These are phyloP conservation scores for Bellardia bayeri DNA, from an alignment of 2,888 invertebrate species.

Conservation along the genomic window DNA sequence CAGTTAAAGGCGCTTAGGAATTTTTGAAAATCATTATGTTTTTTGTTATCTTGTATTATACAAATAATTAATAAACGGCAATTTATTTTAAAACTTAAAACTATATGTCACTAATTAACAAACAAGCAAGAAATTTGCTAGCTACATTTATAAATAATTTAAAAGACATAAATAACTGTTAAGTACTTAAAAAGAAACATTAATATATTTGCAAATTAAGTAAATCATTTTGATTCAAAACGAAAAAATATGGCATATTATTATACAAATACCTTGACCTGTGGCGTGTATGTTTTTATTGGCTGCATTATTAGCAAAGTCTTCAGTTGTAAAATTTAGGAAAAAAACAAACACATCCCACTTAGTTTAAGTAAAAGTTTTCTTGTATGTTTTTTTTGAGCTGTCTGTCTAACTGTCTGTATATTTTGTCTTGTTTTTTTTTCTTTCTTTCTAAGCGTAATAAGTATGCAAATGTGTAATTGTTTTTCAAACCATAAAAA, in stretches of 20 bases:
- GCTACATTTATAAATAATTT: constrained; percentile 15
- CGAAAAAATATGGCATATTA: constrained; percentile 19
- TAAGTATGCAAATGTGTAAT: constrained; percentile 62
- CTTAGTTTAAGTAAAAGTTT: constrained; percentile 62
- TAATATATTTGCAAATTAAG: background rate
- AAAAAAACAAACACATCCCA: background rate
- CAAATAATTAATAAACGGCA: background rate
- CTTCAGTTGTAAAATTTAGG: no score
- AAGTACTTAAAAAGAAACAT: background rate
- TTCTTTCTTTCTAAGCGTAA: background rate
- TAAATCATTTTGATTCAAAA: background rate
- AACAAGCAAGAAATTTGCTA: background rate
- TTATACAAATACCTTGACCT: constrained; percentile 65
- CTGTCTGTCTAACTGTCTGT: constrained; percentile 23
- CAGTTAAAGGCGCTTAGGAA: background rate
- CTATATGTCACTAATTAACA: constrained; percentile 4
- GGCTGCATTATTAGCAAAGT: constrained; percentile 7
- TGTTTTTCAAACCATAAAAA: constrained; percentile 54
- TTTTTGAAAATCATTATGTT: background rate
- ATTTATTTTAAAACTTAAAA: constrained; percentile 9
- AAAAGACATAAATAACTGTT: background rate
- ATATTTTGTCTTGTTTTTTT: background rate
- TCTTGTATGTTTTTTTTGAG: background rate
- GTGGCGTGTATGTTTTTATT: constrained; percentile 15
- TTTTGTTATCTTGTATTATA: background rate